Evolutionary conservation across 2,113 vertebrate species (phyloP).

Genomic region (Mirza zaza): DNA sequence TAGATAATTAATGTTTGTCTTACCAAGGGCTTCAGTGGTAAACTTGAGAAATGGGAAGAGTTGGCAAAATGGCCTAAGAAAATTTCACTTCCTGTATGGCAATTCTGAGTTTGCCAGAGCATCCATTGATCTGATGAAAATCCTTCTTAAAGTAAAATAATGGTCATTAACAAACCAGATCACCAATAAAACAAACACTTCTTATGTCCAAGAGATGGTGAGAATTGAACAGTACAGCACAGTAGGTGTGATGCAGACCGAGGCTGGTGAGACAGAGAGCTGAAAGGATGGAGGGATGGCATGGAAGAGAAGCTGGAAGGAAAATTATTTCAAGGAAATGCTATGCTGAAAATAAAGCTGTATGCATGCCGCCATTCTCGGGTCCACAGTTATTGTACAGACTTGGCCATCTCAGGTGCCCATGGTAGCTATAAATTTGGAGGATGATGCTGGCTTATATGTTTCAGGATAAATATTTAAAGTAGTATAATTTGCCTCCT

Average conservation of each 20-base stretch:
- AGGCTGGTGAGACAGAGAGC: not conserved
- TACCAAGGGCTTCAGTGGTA: not conserved
- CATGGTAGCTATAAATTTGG: not conserved
- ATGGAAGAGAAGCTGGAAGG: not conserved
- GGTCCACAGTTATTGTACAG: no score
- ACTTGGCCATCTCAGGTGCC: not conserved
- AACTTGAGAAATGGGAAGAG: not conserved
- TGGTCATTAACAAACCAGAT: not conserved
- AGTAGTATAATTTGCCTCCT: not conserved
- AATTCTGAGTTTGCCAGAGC: not conserved
- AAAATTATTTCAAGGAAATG: not conserved
- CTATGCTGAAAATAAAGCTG: not conserved
- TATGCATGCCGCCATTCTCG: rapidly evolving
- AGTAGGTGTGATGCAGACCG: rapidly evolving
- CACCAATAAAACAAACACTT: not conserved
- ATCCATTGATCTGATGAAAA: not conserved
- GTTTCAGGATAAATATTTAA: not conserved
- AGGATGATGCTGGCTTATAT: not conserved
- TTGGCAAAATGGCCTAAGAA: not conserved
- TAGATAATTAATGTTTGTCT: not conserved
- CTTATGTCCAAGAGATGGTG: not conserved
- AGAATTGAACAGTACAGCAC: not conserved
- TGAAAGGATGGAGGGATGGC: not conserved
- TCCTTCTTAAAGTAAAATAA: not conserved
- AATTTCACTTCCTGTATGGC: not conserved